These are phyloP conservation scores for Characodon lateralis DNA, from an alignment of 2,797 vertebrate species.

Conservation along the genomic window DNA sequence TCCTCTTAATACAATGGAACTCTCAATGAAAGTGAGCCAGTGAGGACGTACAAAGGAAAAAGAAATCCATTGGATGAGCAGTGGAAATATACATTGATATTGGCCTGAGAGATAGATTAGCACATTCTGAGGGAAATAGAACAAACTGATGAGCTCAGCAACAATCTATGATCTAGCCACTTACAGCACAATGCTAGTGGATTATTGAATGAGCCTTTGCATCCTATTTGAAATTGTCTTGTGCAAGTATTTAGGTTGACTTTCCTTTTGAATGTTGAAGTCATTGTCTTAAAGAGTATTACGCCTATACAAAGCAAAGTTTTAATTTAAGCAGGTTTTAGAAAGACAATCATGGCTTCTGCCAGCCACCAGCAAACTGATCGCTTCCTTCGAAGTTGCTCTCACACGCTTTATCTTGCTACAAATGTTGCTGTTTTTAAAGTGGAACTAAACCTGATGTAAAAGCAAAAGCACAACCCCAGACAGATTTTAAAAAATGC, in stretches of 20 bases:
- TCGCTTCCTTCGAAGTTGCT: background rate
- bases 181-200: background rate
- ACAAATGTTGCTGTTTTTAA: background rate
- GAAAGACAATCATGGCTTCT: background rate
- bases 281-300: background rate
- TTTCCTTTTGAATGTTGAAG: background rate
- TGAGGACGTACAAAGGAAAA: background rate
- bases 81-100: background rate
- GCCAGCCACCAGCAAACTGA: background rate
- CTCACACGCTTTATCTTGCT: background rate
- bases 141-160: background rate
- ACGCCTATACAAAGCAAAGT: background rate
- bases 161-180: background rate
- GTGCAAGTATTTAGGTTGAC: background rate
- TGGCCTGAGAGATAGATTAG: background rate
- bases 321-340: background rate
- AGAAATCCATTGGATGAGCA: background rate
- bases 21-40: background rate
- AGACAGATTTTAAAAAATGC: no score
- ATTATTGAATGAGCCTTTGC: slow-evolving; percentile 1
- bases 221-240: background rate
- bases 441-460: no score
- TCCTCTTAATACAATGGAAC: background rate
- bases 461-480: no score
- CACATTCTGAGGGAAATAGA: background rate